Evolutionary conservation across 2,888 invertebrate genomes (phyloP), one percentile per base, ranked within the genome.

Genomic region (Synanthedon myopaeformis): DNA sequence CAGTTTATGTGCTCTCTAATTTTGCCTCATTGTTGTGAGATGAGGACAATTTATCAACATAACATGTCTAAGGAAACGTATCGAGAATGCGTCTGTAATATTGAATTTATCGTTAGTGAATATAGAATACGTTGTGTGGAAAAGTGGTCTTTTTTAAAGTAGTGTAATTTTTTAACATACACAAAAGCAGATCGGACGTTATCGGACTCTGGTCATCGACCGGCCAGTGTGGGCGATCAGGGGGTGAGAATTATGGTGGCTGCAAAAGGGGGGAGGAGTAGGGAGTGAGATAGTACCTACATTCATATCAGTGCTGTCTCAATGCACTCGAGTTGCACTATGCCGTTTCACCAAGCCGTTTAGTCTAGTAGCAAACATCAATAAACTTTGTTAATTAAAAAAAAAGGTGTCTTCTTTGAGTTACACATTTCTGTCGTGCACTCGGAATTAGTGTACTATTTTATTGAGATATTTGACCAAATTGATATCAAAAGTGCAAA

Each of bases 1-100:
- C 70, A 74, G 79, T 79, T 79, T 79, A 79, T 75, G 67, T 61
- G 59, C 61, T 55, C 59, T 61, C 65, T 72, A 73, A 74, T 74
- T 74, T 66, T 60, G 61, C 63, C 10, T 65, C 61, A 61, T 69
- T 54, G 14, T 14, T 45, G 45, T 8, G 45, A 12, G 14, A 45
- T 54, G 54, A 55, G 42, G 13, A 49, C 49, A 52, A 53, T 56
- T 45, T 52, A 12, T 49, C 49, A 49, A 45, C 12, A 14, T 45
- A 13, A 35, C 28, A 35, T 35, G 28, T 35, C 28, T 35, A 6
- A 35, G 28, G 28, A 35, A 35, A 35, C 35, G 35, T 35, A 35
- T 35, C 35, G 35, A 35, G 35, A 35, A 35, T 35, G 10, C 35
- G 35, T 35, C 35, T 5, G 0, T 35, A 35, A 35, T 35, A 35